Evolutionary conservation across 2,888 invertebrate species (phyloP).

Genomic region (Hypomecis punctinalis): DNA sequence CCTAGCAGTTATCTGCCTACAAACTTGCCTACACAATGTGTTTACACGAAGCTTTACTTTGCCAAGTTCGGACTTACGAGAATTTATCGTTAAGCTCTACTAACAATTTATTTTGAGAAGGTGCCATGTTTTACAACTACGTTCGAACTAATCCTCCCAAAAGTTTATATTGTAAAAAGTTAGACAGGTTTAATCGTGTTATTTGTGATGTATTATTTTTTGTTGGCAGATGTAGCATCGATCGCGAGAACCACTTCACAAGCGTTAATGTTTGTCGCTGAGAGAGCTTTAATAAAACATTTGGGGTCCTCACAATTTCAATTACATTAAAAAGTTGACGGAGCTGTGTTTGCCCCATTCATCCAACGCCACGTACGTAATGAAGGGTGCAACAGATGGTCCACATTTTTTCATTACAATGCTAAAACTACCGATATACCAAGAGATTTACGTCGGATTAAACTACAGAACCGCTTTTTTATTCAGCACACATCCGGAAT

Average conservation of each 20-base stretch:
- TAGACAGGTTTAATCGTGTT: slow-evolving; percentile 39
- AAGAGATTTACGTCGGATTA: slow-evolving; percentile 82
- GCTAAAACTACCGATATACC: slow-evolving; percentile 72
- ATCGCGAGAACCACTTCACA: slow-evolving; percentile 54
- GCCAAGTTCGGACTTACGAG: slow-evolving; percentile 29
- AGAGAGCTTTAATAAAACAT: slow-evolving; percentile 77
- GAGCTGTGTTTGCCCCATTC: slow-evolving; percentile 71
- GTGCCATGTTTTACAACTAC: slow-evolving; percentile 32
- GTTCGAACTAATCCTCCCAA: slow-evolving; percentile 33
- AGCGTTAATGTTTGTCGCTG: slow-evolving; percentile 58
- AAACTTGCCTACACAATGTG: slow-evolving; percentile 13
- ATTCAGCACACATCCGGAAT: slow-evolving; percentile 76
- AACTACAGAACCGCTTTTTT: slow-evolving; percentile 72
- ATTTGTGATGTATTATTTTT: slow-evolving; percentile 41
- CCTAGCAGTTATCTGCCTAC: neutral
- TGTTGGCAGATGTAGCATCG: slow-evolving; percentile 41
- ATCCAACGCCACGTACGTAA: slow-evolving; percentile 69
- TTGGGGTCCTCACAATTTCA: slow-evolving; percentile 78
- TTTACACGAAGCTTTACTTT: slow-evolving; percentile 26
- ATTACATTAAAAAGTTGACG: slow-evolving; percentile 83
- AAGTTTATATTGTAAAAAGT: slow-evolving; percentile 34
- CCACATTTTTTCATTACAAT: slow-evolving; percentile 80
- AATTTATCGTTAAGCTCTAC: slow-evolving; percentile 31
- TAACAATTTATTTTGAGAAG: slow-evolving; percentile 33
- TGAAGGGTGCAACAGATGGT: slow-evolving; percentile 85